phyloP scores from a whole-genome alignment of 2,113 vertebrate genomes.

The Tachysurus fulvidraco region DNA sequence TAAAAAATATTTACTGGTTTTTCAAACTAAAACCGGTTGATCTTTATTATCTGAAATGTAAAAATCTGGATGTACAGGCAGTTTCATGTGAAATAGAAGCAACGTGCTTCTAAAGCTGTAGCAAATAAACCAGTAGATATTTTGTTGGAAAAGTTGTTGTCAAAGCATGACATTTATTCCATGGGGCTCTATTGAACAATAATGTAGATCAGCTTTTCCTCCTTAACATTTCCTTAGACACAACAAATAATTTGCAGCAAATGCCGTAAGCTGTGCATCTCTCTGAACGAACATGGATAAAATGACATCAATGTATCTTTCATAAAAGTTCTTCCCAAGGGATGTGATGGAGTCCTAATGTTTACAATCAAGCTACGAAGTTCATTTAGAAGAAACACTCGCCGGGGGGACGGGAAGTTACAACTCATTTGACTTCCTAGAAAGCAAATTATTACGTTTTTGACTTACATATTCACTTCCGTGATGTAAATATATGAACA shows the following conservation, averaged over 20 bases:
- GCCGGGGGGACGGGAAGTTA: background rate
- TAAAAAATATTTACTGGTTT: background rate
- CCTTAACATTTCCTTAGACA: background rate
- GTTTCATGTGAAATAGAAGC: background rate
- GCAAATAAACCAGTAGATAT: background rate
- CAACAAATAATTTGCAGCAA: background rate
- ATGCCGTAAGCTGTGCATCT: background rate
- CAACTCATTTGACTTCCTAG: background rate
- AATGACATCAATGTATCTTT: background rate
- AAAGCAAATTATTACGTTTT: background rate
- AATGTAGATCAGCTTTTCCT: background rate
- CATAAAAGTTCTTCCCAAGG: slow-evolving; percentile 73
- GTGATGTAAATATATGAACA: background rate
- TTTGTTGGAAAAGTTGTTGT: slow-evolving; percentile 1
- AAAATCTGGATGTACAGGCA: background rate
- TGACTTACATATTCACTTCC: background rate
- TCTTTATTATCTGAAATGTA: background rate
- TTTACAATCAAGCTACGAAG: background rate
- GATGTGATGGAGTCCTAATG: slow-evolving; percentile 58
- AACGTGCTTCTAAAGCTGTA: background rate
- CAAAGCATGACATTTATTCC: background rate
- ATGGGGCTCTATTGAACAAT: background rate
- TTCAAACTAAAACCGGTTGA: background rate
- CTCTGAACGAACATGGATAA: background rate
- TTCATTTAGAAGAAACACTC: background rate